Conservation (phyloP, 2,888 invertebrate species). For the Kryphioiulus occultus region DNA sequence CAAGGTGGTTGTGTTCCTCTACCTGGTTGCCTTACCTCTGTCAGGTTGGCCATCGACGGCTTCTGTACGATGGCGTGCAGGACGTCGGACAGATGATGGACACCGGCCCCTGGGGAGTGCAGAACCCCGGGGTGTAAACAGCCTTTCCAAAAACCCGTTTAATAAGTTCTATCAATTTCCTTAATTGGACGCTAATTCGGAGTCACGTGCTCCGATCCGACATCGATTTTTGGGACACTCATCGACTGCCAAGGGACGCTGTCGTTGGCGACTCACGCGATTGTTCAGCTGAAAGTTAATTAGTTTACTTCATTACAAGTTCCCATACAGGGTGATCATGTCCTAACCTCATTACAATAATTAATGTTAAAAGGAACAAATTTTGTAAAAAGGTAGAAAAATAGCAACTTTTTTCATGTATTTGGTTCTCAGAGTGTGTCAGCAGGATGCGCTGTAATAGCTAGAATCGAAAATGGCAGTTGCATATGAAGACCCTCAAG, state of each 20-base stretch:
- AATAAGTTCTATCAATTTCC: background rate
- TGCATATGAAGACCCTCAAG: too few relatives aligned
- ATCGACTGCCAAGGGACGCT: background rate
- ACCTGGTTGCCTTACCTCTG: constrained; percentile 29
- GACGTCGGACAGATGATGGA: background rate
- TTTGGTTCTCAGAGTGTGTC: too few relatives aligned
- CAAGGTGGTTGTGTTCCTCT: background rate
- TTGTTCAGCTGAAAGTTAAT: too few relatives aligned
- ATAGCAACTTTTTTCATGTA: too few relatives aligned
- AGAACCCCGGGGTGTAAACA: background rate
- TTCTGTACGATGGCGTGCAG: background rate
- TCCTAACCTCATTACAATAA: too few relatives aligned
- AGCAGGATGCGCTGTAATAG: too few relatives aligned
- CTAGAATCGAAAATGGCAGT: too few relatives aligned
- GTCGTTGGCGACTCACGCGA: background rate
- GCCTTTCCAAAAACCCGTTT: background rate
- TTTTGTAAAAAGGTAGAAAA: too few relatives aligned
- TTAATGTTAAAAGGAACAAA: too few relatives aligned
- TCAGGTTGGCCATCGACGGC: too few relatives aligned
- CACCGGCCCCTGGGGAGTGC: background rate
- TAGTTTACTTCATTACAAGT: too few relatives aligned
- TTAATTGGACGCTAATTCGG: background rate
- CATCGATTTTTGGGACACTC: background rate
- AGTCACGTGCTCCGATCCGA: background rate
- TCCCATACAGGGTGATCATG: too few relatives aligned